Evolutionary conservation across 1,140 invertebrate genomes (phyloP).

Genomic region (Megalonaias nervosa): DNA sequence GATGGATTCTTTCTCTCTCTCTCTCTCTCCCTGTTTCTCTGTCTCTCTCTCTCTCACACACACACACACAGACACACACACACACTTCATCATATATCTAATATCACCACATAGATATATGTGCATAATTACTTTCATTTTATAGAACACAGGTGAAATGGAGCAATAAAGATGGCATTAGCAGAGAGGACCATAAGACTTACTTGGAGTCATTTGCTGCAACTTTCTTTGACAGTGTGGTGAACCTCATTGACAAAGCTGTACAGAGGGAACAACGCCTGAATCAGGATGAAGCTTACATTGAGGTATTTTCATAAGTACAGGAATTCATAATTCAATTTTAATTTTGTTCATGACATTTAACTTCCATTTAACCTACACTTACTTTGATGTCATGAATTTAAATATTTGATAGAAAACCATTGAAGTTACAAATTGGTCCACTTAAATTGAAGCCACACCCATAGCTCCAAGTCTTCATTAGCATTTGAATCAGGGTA

Average conservation of each 20-base stretch:
- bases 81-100: too few relatives aligned
- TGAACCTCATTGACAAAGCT: constrained; percentile 76
- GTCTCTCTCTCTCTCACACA: too few relatives aligned
- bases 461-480: too few relatives aligned
- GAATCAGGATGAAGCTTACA: constrained; percentile 69
- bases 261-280: constrained; percentile 71
- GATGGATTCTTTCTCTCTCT: too few relatives aligned
- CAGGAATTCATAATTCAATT: not conserved
- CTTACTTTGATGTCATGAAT: too few relatives aligned
- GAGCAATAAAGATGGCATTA: constrained; percentile 93
- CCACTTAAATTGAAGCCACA: too few relatives aligned
- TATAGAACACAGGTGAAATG: constrained; percentile 84
- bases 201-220: constrained; percentile 94
- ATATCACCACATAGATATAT: not conserved
- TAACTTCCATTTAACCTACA: too few relatives aligned
- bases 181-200: constrained; percentile 88
- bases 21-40: too few relatives aligned
- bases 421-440: too few relatives aligned
- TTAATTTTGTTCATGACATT: not conserved
- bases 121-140: not conserved
- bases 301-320: constrained; percentile 75
- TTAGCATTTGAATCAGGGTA: too few relatives aligned
- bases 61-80: too few relatives aligned
- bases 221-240: constrained; percentile 74
- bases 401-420: too few relatives aligned